Base-by-base conservation (phyloP, 2,888 invertebrate species). In the Sinentomon sp. region DNA sequence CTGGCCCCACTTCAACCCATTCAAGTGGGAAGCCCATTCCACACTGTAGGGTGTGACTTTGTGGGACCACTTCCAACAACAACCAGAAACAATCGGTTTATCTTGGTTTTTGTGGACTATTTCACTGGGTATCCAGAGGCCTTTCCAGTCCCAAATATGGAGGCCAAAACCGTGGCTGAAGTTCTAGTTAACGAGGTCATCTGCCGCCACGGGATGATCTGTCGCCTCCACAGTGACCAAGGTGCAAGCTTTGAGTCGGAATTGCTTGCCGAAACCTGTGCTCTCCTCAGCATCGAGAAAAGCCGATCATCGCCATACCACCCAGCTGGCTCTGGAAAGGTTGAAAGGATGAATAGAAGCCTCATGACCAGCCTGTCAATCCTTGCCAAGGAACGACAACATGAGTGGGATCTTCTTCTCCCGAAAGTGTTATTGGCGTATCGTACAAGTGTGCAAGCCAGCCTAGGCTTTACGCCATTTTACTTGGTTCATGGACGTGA, bases 81-180 rank as follows among this genome's bases (percentile, higher is more conserved):
- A 1, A 13, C 18, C 7, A 17, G 7, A 1, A 38, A 37, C 5
- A 41, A 39, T 16, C 30, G 22, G 13, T 39, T 38, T 17, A 33
- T 42, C 19, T 10, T 43, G 13, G 34, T 43, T 3, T 28, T n/a
- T n/a, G n/a, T n/a, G n/a, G n/a, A n/a, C n/a, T n/a, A n/a, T n/a
- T n/a, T n/a, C n/a, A n/a, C n/a, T 4, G 30, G 33, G 3, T 46
- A 25, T 20, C 34, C 38, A 0, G 36, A 41, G 13, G 38, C 40
- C 1, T 32, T 40, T 10, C 35, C 45, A 1, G n/a, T 44, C 4
- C 37, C 34, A 4, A 39, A 48, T 21, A 28, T 34, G 1, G 39
- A 24, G 19, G 34, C 48, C 3, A 29, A 34, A 5, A 45, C 45
- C 1, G 32, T 46, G 5, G 44, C 44, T 0, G 18, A 33, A 7